A percentile compares a stretch with the other conserved stretches of the same genome.
Evolutionary conservation across 2,888 invertebrate genomes (phyloP).

Genomic region (Drosophila testacea): DNA sequence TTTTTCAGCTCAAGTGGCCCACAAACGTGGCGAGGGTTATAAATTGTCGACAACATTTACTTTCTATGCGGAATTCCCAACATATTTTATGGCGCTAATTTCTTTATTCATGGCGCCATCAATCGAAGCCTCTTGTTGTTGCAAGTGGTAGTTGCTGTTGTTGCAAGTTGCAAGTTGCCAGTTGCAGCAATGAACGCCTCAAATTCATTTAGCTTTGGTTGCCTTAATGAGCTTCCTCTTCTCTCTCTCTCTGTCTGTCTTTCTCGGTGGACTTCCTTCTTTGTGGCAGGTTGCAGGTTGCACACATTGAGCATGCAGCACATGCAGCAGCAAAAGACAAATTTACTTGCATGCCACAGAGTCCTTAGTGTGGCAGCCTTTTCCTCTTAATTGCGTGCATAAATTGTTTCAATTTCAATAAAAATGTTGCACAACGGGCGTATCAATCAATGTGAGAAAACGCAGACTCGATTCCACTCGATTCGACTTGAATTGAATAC

Average conservation of each 20-base stretch:
- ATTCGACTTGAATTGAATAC: constrained; percentile 16
- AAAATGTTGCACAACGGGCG: constrained; percentile 72
- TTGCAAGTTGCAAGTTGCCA: constrained; percentile 10
- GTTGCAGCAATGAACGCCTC: constrained; percentile 43
- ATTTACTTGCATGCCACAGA: constrained; percentile 79
- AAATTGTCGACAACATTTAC: constrained; percentile 44
- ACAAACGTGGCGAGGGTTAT: constrained; percentile 55
- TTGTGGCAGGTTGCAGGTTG: constrained; percentile 4
- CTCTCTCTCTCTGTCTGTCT: not conserved
- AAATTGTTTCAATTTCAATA: constrained; percentile 79
- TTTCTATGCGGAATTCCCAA: constrained; percentile 58
- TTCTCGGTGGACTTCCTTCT: constrained; percentile 1
- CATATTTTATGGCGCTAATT: constrained; percentile 69
- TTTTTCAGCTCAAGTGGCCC: constrained; percentile 21
- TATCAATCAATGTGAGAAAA: constrained; percentile 77
- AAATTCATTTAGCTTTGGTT: constrained; percentile 40
- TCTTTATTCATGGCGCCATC: constrained; percentile 73
- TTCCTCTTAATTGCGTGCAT: constrained; percentile 77
- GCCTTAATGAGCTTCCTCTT: constrained; percentile 53
- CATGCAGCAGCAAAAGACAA: constrained; percentile 71
- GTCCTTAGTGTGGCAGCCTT: constrained; percentile 42
- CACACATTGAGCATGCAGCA: constrained; percentile 68
- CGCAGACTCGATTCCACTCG: constrained; percentile 24
- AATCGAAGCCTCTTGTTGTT: not conserved
- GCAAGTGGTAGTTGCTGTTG: constrained; percentile 7